These are phyloP conservation scores for Rhagium mordax DNA, from an alignment of 2,888 invertebrate species.

Conservation along the genomic window DNA sequence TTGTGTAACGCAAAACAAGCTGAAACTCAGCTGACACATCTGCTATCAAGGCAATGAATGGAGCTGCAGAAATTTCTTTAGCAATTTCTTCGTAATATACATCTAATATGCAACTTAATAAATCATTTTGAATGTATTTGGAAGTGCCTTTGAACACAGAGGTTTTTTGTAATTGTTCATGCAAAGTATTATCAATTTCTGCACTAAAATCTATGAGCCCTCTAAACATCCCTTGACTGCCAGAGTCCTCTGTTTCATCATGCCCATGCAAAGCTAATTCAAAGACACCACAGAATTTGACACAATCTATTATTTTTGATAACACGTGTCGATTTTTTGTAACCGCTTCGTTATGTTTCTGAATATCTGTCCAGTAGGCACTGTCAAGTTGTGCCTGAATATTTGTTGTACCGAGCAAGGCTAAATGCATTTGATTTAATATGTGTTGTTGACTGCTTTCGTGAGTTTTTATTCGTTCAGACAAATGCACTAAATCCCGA, in stretches of 20 bases:
- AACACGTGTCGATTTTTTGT: neutral
- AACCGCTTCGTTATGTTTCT: neutral
- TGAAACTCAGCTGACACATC: constrained; percentile 32
- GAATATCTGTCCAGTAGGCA: neutral
- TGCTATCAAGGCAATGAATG: constrained; percentile 16
- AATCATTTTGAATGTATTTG: constrained; percentile 42
- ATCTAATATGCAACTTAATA: constrained; percentile 33
- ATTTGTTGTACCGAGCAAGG: neutral
- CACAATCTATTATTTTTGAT: neutral
- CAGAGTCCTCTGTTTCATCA: neutral
- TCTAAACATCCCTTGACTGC: neutral
- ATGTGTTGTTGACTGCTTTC: neutral
- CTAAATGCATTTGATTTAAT: neutral
- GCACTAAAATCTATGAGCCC: neutral
- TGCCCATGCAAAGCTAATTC: neutral
- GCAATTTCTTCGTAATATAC: constrained; percentile 38
- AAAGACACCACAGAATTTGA: neutral
- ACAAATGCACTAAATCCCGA: neutral
- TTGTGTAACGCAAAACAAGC: constrained; percentile 39
- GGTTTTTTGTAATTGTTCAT: constrained; percentile 36
- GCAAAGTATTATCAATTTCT: constrained; percentile 39
- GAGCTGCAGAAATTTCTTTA: constrained; percentile 23
- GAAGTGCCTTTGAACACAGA: constrained; percentile 36
- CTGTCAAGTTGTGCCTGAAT: neutral
- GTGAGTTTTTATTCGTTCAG: neutral